Percentiles rank a stretch among this genome's conserved stretches.
Conservation (phyloP, 2,113 vertebrate species). For the Mastomys natalensis region DNA sequence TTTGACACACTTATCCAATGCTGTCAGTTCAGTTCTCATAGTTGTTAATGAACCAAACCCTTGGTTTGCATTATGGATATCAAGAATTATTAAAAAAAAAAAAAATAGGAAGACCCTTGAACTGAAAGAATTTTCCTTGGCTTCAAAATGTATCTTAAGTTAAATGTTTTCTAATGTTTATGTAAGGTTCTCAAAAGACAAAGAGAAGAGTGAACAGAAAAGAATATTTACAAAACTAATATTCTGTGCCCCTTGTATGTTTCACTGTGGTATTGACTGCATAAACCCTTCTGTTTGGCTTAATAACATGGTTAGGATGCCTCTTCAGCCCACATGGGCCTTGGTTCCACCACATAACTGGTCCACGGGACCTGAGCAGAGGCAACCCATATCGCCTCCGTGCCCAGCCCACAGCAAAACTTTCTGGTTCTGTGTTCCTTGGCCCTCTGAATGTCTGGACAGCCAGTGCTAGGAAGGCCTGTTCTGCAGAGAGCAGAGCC, state of each 20-base stretch:
- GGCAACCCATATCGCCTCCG: neutral
- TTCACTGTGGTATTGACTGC: neutral
- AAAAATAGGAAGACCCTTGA: neutral
- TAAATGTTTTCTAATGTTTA: neutral
- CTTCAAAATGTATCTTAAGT: neutral
- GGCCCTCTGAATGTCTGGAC: neutral
- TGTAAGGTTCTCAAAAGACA: constrained; percentile 5
- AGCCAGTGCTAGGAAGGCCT: neutral
- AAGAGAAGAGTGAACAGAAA: constrained; percentile 6
- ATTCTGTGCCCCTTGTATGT: neutral
- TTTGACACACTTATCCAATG: neutral
- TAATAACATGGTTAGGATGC: neutral
- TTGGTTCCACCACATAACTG: neutral
- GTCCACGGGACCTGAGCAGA: neutral
- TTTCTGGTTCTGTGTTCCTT: neutral
- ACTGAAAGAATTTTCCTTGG: neutral
- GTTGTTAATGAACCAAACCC: neutral
- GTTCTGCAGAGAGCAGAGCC: neutral
- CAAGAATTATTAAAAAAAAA: neutral
- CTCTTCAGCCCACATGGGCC: neutral
- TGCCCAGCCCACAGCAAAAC: neutral
- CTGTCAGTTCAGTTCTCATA: neutral
- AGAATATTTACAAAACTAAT: neutral
- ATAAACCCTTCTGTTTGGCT: neutral
- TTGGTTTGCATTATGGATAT: neutral